Evolutionary conservation across 2,797 vertebrate genomes (phyloP).

Genomic region (Enteromius thamalakanensis): DNA sequence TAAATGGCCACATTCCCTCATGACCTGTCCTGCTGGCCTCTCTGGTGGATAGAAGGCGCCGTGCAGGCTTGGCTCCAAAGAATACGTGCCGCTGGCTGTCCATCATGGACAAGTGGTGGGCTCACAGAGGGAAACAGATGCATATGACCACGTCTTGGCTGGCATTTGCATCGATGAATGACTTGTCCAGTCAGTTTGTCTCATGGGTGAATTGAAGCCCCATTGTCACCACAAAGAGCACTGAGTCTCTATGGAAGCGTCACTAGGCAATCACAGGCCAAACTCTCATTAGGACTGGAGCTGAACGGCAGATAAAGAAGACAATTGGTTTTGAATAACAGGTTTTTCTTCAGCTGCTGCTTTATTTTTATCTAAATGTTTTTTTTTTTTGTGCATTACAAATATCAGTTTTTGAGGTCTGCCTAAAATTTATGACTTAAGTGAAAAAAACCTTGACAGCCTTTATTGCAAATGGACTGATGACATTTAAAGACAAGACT

Average conservation of each 20-base stretch:
- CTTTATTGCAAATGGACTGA: neutral
- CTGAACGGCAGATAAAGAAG: conserved; percentile 88
- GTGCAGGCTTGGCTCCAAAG: conserved; percentile 82
- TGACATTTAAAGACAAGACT: neutral
- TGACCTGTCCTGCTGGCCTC: conserved; percentile 67
- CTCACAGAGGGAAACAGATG: conserved; percentile 89
- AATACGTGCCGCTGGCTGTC: conserved; percentile 86
- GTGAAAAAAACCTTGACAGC: neutral
- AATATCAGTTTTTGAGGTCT: conserved; percentile 34
- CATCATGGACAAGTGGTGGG: conserved; percentile 85
- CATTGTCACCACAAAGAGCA: conserved; percentile 92
- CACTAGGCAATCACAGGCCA: conserved; percentile 84
- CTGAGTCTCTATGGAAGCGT: conserved; percentile 85
- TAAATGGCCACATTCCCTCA: conserved; percentile 82
- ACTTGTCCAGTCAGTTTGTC: conserved; percentile 86
- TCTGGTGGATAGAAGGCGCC: conserved; percentile 63
- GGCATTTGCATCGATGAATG: conserved; percentile 95
- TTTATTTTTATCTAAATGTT: neutral
- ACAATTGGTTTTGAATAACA: conserved; percentile 92
- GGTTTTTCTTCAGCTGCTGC: conserved; percentile 81
- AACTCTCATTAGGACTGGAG: conserved; percentile 90
- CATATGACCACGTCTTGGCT: conserved; percentile 86
- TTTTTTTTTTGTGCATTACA: conserved; percentile 8
- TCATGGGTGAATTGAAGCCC: conserved; percentile 86
- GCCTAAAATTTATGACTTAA: neutral